A percentile compares a stretch with the other conserved stretches of the same genome.
phyloP scores from a whole-genome alignment of 2,113 vertebrate species.

The Illadopsis cleaveri region DNA sequence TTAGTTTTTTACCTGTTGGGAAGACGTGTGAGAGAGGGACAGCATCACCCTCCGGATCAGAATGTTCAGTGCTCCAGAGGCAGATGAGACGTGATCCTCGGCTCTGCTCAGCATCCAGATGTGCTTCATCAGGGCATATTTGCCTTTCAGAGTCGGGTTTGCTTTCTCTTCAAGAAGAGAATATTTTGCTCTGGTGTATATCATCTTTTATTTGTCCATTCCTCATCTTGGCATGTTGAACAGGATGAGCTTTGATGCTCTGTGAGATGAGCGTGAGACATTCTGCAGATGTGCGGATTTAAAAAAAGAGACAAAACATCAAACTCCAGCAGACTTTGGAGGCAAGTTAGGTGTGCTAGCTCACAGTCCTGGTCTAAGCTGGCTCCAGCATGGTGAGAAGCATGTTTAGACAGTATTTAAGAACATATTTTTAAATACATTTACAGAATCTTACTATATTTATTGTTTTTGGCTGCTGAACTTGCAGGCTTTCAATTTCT shows the following conservation, averaged over 20 bases:
- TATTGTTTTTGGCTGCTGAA: not conserved
- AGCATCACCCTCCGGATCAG: not conserved
- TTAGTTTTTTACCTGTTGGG: not conserved
- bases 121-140: not conserved
- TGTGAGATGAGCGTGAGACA: not conserved
- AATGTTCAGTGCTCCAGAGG: not conserved
- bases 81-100: not conserved
- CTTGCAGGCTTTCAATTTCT: not conserved
- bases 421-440: not conserved
- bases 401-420: not conserved
- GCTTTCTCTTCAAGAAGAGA: not conserved
- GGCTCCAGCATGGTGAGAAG: not conserved
- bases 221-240: not conserved
- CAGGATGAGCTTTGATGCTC: conserved; percentile 31
- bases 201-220: conserved; percentile 17
- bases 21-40: not conserved
- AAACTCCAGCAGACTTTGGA: not conserved
- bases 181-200: conserved; percentile 6
- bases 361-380: not conserved
- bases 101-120: not conserved
- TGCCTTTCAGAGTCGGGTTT: not conserved
- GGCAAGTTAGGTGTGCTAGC: not conserved
- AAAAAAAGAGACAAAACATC: not conserved
- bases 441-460: not conserved
- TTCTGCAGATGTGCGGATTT: conserved; percentile 18